A percentile compares a stretch with the other conserved stretches of the same genome.
phyloP scores from a whole-genome alignment of 2,888 invertebrate species.

The Pachycephus smyrnensis region DNA sequence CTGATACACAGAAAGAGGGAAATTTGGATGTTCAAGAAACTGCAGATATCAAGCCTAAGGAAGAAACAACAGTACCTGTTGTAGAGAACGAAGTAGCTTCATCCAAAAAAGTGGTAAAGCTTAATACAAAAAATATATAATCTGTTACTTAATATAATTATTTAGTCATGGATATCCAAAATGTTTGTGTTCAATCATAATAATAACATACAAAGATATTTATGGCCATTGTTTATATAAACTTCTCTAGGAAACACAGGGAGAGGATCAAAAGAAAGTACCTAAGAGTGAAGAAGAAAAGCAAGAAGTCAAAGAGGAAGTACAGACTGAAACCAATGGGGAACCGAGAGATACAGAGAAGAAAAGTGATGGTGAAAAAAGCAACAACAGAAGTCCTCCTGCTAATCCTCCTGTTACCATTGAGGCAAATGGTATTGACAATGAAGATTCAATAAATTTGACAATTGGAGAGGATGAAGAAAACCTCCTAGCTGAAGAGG shows the following conservation, averaged over 20 bases:
- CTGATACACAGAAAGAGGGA: constrained; percentile 52
- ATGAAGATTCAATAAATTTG: constrained; percentile 84
- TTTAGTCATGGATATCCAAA: not conserved
- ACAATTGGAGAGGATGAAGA: constrained; percentile 86
- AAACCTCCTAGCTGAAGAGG: constrained; percentile 82
- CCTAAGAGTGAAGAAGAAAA: constrained; percentile 33
- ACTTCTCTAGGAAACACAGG: constrained; percentile 20
- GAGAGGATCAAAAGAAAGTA: constrained; percentile 24
- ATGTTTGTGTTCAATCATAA: not conserved
- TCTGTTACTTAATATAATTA: not conserved
- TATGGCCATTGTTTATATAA: not conserved
- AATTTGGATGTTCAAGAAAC: constrained; percentile 38
- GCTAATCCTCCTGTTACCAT: constrained; percentile 40
- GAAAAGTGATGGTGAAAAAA: constrained; percentile 39
- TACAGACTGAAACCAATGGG: constrained; percentile 27
- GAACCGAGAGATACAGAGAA: constrained; percentile 29
- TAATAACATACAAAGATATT: not conserved
- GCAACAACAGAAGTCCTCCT: constrained; percentile 22
- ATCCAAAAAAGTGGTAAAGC: constrained; percentile 35
- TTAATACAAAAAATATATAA: not conserved
- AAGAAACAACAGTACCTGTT: constrained; percentile 31
- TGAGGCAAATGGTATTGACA: constrained; percentile 74
- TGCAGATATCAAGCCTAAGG: constrained; percentile 41
- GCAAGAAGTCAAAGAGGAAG: constrained; percentile 32
- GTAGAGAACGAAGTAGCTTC: constrained; percentile 28